A percentile compares a stretch with the other conserved stretches of the same genome.
phyloP scores from a whole-genome alignment of 2,797 vertebrate species.

The Sebastes minor region DNA sequence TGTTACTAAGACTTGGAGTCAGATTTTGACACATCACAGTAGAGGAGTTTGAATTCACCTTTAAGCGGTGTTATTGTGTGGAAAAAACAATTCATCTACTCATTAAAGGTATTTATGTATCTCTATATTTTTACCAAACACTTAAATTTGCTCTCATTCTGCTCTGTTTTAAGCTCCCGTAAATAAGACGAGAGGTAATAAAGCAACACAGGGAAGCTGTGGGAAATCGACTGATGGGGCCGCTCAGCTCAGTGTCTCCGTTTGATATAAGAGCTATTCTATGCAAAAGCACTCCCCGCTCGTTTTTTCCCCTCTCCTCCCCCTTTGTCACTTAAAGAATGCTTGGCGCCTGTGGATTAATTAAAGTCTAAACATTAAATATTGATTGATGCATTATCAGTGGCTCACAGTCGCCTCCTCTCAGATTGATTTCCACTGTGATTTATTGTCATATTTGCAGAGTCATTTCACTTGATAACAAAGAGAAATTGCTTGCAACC shows the following conservation, averaged over 20 bases:
- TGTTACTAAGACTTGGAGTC: neutral
- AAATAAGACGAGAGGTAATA: conserved; percentile 61
- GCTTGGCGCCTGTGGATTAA: conserved; percentile 97
- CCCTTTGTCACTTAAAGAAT: conserved; percentile 98
- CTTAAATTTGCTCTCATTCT: conserved; percentile 19
- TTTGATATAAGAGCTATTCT: conserved; percentile 95
- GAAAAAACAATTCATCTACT: conserved; percentile 1
- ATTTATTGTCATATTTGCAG: conserved; percentile 99
- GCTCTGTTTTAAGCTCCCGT: conserved; percentile 18
- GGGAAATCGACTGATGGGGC: conserved; percentile 74
- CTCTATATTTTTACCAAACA: conserved; percentile 17
- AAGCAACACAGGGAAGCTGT: conserved; percentile 60
- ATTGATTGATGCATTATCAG: conserved; percentile 99
- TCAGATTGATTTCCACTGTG: conserved; percentile 98
- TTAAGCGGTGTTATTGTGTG: neutral
- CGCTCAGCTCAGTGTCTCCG: conserved; percentile 71
- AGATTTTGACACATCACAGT: neutral
- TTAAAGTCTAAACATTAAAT: conserved; percentile 99
- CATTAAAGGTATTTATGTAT: conserved; percentile 17
- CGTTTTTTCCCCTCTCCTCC: conserved; percentile 64
- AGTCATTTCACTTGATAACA: conserved; percentile 99
- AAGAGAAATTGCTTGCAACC: conserved; percentile 92
- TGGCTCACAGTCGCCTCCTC: conserved; percentile 95
- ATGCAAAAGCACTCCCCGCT: conserved; percentile 90
- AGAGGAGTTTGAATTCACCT: conserved; percentile 1